These are phyloP conservation scores for Psilopogon haemacephalus DNA, from an alignment of 2,113 vertebrate species.

Conservation along the genomic window DNA sequence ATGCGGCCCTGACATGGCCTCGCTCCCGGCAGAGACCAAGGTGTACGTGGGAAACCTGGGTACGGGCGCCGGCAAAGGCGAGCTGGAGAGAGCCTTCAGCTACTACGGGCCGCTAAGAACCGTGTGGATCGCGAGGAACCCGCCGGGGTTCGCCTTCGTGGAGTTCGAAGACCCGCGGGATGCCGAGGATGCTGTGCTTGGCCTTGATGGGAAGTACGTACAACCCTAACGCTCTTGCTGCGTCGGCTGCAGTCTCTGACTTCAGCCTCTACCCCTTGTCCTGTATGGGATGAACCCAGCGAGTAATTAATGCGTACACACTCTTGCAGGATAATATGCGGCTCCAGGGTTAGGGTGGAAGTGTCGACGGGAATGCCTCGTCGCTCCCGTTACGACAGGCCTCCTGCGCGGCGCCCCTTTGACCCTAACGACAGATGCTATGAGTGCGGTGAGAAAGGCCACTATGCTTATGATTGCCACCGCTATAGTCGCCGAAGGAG, in stretches of 20 bases:
- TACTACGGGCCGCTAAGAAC: slow-evolving; percentile 88
- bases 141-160: slow-evolving; percentile 88
- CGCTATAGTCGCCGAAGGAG: slow-evolving; percentile 84
- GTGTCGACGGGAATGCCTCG: slow-evolving; percentile 87
- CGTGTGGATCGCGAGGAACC: slow-evolving; percentile 90
- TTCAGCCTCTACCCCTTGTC: neutral
- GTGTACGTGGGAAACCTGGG: slow-evolving; percentile 90
- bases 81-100: slow-evolving; percentile 88
- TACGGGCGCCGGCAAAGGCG: slow-evolving; percentile 86
- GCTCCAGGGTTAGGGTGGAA: slow-evolving; percentile 81
- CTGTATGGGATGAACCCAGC: neutral
- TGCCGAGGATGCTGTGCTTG: slow-evolving; percentile 80
- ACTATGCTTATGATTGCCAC: slow-evolving; percentile 90
- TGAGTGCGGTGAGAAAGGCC: slow-evolving; percentile 89
- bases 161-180: slow-evolving; percentile 85
- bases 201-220: slow-evolving; percentile 82
- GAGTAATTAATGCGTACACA: neutral
- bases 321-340: slow-evolving; percentile 60
- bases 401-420: slow-evolving; percentile 84
- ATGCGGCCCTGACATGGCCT: neutral
- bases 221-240: neutral
- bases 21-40: slow-evolving; percentile 79
- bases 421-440: slow-evolving; percentile 89
- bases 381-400: slow-evolving; percentile 83
- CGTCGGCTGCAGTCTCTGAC: neutral